Percentiles rank a stretch among this genome's conserved stretches.
Conservation (phyloP, 2,113 vertebrate genomes). For the Polypterus senegalus region DNA sequence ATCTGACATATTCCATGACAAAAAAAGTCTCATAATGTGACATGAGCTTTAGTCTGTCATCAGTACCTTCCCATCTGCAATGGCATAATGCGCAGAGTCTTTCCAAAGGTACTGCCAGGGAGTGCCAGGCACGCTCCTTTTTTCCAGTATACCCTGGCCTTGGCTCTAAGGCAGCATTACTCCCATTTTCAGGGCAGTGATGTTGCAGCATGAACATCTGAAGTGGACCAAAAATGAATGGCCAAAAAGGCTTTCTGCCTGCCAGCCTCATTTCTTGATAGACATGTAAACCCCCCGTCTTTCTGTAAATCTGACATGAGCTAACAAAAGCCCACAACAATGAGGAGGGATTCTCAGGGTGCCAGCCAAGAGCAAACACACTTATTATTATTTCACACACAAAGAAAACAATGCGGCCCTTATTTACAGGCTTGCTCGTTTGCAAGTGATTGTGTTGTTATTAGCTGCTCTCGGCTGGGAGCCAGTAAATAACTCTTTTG, state of each 20-base stretch:
- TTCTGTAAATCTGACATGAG: conserved; percentile 15
- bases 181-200: too few relatives aligned
- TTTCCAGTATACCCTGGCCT: too few relatives aligned
- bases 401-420: conserved; percentile 20
- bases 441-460: conserved; percentile 28
- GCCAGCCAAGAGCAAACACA: conserved; percentile 13
- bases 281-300: conserved; percentile 21
- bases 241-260: not conserved
- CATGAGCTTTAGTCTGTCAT: too few relatives aligned
- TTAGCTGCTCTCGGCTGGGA: conserved; percentile 22
- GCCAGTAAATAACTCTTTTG: conserved; percentile 17
- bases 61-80: too few relatives aligned
- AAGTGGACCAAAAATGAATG: too few relatives aligned
- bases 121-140: too few relatives aligned
- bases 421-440: conserved; percentile 24
- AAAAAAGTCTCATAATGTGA: too few relatives aligned
- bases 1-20: too few relatives aligned
- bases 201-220: too few relatives aligned
- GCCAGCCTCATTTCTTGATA: conserved; percentile 16
- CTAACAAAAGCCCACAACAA: conserved; percentile 18
- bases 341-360: conserved; percentile 21
- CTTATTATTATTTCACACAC: conserved; percentile 21
- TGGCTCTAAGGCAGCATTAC: too few relatives aligned
- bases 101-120: too few relatives aligned
- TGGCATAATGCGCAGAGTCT: too few relatives aligned